Conservation (phyloP, 1,140 invertebrate species). For the Drosophila truncata region DNA sequence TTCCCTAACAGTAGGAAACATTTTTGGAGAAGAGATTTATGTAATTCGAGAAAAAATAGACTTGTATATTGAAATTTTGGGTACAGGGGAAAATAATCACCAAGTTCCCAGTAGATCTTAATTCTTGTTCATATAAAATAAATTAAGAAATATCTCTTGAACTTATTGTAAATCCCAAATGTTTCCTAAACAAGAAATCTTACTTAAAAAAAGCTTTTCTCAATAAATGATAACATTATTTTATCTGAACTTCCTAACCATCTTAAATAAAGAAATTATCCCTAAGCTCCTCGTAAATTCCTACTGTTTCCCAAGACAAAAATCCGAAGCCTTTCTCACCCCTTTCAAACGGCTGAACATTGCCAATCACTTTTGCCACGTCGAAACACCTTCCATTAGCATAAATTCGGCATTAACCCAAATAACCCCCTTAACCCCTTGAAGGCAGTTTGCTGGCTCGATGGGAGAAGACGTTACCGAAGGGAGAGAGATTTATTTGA, state of each 20-base stretch:
- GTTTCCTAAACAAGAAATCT: neutral
- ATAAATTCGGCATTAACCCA: constrained; percentile 60
- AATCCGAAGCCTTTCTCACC: constrained; percentile 16
- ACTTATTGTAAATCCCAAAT: neutral
- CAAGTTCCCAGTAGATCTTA: too few species aligned
- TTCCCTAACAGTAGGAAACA: too few species aligned
- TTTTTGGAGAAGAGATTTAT: neutral
- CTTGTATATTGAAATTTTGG: neutral
- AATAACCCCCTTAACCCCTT: constrained; percentile 43
- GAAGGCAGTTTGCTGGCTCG: neutral
- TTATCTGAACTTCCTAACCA: neutral
- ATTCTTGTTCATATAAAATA: neutral
- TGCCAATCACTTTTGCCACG: constrained; percentile 40
- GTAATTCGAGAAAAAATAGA: neutral
- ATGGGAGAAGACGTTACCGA: constrained; percentile 7
- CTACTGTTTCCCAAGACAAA: constrained; percentile 14
- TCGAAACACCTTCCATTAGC: constrained; percentile 51
- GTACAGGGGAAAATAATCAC: too few species aligned
- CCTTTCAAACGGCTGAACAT: constrained; percentile 43
- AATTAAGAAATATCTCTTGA: too few species aligned
- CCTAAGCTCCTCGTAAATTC: neutral
- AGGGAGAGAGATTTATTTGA: constrained; percentile 51
- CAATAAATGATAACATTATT: too few species aligned
- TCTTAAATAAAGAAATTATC: neutral
- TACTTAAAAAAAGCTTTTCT: neutral